These are phyloP conservation scores for Chrysopa pallens DNA, from an alignment of 1,140 invertebrate genomes.

Conservation along the genomic window DNA sequence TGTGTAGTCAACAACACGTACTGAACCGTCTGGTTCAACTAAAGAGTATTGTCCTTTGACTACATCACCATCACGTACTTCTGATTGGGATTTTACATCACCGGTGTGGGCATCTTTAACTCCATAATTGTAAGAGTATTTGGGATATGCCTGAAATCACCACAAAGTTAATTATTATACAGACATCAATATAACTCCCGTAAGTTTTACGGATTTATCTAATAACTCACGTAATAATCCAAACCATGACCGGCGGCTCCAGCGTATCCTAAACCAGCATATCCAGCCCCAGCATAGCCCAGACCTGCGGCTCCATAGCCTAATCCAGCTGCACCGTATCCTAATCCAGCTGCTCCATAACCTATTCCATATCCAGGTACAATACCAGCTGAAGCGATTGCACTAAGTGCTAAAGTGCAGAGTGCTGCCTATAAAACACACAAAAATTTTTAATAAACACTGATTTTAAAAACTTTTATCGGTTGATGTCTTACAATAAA, in stretches of 20 bases:
- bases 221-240: slow-evolving; percentile 1
- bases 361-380: no score
- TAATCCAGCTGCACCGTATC: no score
- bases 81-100: slow-evolving; percentile 1
- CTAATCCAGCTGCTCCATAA: no score
- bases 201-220: no score
- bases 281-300: not conserved
- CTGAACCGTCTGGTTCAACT: slow-evolving; percentile 32
- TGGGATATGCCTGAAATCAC: slow-evolving; percentile 24
- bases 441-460: not conserved
- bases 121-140: slow-evolving; percentile 33
- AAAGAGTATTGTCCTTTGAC: slow-evolving; percentile 34
- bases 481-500: no score
- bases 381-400: no score
- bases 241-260: not conserved
- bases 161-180: no score
- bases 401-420: no score
- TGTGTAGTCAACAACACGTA: slow-evolving; percentile 41
- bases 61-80: slow-evolving; percentile 26
- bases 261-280: not conserved
- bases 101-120: slow-evolving; percentile 20
- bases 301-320: not conserved
- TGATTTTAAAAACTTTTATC: no score
- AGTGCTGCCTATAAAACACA: no score
- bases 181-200: no score